Base-by-base conservation (phyloP, 2,113 vertebrate genomes). In the Dasyornis broadbenti region DNA sequence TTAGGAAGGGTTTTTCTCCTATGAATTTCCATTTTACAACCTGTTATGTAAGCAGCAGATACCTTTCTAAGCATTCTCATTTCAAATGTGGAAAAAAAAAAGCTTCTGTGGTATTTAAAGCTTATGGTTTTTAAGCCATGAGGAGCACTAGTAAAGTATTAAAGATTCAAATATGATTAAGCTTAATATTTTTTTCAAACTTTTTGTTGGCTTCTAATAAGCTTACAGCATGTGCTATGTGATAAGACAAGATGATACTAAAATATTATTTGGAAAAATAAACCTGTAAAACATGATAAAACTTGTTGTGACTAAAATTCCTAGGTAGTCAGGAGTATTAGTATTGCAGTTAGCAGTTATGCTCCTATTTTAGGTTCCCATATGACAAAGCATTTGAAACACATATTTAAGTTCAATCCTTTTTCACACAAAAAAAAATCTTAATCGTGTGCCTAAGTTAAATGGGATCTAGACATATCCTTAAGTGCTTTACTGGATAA, bases 141-240 rank as follows among this genome's bases (percentile, higher is more conserved):
- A 93, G 77, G n/a, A 95, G 77, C 53, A 83, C 50, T 81, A 45
- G 77, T 93, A 65, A 76, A 94, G 79, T 93, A 88, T 95, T 96
- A 92, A 95, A 94, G 89, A 85, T 97, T 96, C 92, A 96, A 93
- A 95, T 95, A 93, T 79, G 92, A 95, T 89, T 89, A 92, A 83
- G 72, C 87, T 92, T 97, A 97, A 59, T 94, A 53, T 82, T 45
- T 93, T 20, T 95, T 92, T 92, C 45, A 72, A 94, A 93, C 21
- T 60, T 96, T 84, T 93, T 96, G 52, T 97, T 93, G 60, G 31
- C 52, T 95, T 94, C 63, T 83, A 95, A 96, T 95, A 95, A 89
- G 61, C 92, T 97, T 96, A 92, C 44, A 90, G 15, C 86, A 73
- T 91, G 87, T 93, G 56, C 63, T 94, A 5, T 89, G 39, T 87